Percentiles rank a stretch among this genome's conserved stretches.
Conservation (phyloP, 1,140 invertebrate genomes). For the Atta texana region DNA sequence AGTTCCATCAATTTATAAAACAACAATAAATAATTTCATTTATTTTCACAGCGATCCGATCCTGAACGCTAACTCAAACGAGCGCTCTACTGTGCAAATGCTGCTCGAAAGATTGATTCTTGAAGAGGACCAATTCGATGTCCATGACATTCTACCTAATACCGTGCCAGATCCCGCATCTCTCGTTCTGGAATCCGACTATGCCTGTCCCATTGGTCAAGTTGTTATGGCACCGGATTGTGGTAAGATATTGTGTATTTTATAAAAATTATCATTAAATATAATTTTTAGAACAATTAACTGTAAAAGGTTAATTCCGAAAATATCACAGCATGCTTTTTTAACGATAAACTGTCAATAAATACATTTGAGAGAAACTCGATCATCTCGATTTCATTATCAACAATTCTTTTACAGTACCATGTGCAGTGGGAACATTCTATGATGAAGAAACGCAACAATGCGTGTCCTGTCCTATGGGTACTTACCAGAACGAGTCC, state of each 20-base stretch:
- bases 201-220: conserved; percentile 96
- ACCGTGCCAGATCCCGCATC: conserved; percentile 97
- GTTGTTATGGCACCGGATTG: conserved; percentile 97
- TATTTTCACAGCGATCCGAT: conserved; percentile 93
- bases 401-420: conserved; percentile 88
- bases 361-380: background rate
- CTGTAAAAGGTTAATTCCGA: no score
- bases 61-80: conserved; percentile 94
- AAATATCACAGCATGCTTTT: no score
- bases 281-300: background rate
- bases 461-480: conserved; percentile 94
- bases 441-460: conserved; percentile 91
- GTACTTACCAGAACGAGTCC: conserved; percentile 97
- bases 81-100: conserved; percentile 93
- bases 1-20: background rate
- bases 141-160: conserved; percentile 96
- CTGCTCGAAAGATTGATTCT: conserved; percentile 95
- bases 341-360: background rate
- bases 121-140: conserved; percentile 97
- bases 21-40: background rate
- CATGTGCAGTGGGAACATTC: conserved; percentile 97
- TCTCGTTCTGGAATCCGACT: conserved; percentile 94
- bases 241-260: conserved; percentile 87
- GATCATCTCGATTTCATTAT: background rate
- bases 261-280: background rate